These are phyloP conservation scores for Lamellibrachia columna DNA, from an alignment of 2,888 invertebrate species.

Conservation along the genomic window DNA sequence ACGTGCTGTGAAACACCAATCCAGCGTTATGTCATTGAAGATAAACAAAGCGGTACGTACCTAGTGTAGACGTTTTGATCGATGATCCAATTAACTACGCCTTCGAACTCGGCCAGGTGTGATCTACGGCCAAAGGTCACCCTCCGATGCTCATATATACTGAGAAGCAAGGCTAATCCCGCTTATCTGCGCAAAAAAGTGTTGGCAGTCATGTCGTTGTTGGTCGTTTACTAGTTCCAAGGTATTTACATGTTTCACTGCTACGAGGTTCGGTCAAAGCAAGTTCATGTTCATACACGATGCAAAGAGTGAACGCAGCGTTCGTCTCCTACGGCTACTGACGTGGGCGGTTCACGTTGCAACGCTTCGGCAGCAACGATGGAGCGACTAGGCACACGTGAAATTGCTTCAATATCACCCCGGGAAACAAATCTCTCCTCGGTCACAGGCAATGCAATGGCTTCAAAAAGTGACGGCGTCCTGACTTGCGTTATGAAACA, in stretches of 20 bases:
- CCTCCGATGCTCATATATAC: neutral
- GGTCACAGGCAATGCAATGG: neutral
- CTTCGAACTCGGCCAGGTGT: neutral
- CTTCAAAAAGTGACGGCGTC: neutral
- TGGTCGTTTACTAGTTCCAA: neutral
- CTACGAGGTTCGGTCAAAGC: neutral
- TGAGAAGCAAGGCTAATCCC: slow-evolving; percentile 4
- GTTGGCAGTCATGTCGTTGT: neutral
- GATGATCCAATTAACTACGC: slow-evolving; percentile 1
- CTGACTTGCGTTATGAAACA: neutral
- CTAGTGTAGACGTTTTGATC: slow-evolving; percentile 5
- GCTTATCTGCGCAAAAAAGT: slow-evolving; percentile 1
- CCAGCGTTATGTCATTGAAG: neutral
- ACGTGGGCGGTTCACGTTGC: neutral
- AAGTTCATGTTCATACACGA: neutral
- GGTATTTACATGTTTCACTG: neutral
- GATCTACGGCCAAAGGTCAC: neutral
- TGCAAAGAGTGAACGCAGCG: neutral
- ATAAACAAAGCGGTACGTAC: neutral
- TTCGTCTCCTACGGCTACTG: neutral
- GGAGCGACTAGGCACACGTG: neutral
- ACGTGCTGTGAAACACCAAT: neutral
- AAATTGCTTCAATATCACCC: neutral
- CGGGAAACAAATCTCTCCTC: neutral
- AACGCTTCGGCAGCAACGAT: neutral